A percentile compares a stretch with the other conserved stretches of the same genome.
Evolutionary conservation across 2,113 vertebrate genomes (phyloP).

Genomic region (Podocnemis expansa): DNA sequence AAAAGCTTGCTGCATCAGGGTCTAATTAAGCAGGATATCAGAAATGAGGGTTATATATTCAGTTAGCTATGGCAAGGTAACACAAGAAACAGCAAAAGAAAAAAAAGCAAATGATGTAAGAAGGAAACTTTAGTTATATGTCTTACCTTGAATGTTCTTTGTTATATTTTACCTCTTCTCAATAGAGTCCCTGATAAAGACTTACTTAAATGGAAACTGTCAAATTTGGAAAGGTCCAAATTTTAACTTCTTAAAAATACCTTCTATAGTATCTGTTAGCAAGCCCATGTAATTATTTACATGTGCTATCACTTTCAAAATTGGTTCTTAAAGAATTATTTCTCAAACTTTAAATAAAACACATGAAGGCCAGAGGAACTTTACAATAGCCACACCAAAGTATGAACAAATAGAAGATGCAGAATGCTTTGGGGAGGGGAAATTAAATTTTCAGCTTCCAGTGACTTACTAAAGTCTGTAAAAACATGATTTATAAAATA

Average conservation of each 20-base stretch:
- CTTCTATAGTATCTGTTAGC: not conserved
- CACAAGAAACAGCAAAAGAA: constrained; percentile 43
- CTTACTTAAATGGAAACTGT: constrained; percentile 75
- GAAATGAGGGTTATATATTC: not conserved
- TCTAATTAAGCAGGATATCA: not conserved
- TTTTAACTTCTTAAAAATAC: not conserved
- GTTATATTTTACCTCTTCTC: constrained; percentile 73
- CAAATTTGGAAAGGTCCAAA: constrained; percentile 59
- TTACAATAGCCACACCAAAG: not conserved
- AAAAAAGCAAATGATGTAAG: constrained; percentile 35
- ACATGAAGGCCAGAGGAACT: not conserved
- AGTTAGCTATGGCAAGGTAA: constrained; percentile 62
- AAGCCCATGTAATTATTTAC: not conserved
- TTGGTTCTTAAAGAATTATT: not conserved
- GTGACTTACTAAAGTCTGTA: not conserved
- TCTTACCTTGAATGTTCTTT: constrained; percentile 79
- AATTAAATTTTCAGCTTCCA: not conserved
- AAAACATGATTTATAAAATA: not conserved
- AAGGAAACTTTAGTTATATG: constrained; percentile 49
- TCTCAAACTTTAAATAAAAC: constrained; percentile 32
- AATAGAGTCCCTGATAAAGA: constrained; percentile 77
- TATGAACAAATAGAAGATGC: not conserved
- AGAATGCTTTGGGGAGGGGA: not conserved
- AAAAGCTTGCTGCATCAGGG: not conserved
- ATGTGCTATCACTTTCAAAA: constrained; percentile 14